Evolutionary conservation across 1,140 invertebrate genomes (phyloP), one percentile per base, ranked within the genome.

Genomic region (Lordiphosa clarofinis): DNA sequence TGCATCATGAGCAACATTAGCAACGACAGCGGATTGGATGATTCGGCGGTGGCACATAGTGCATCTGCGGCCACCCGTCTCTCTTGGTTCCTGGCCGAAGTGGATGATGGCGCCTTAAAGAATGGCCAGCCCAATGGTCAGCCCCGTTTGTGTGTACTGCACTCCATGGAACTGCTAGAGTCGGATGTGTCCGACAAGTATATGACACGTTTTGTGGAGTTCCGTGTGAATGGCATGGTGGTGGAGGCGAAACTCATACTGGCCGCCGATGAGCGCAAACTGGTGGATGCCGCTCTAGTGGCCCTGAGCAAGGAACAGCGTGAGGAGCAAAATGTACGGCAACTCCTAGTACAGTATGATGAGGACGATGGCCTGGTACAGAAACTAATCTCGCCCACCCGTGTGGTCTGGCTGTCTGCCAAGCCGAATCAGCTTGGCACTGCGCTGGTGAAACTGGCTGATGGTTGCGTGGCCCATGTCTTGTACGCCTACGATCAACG

Each of bases 21-120:
- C 49, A 65, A 73, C 61, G 64, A 84, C 7, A 78, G 65, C 37
- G 78, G 76, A 4, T 15, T 75, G 40, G 71, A 76, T 21, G 72
- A 75, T 31, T 71, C 75, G 5, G 66, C 75, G 13, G 64, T 39
- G 3, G 43, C 37, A 9, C 9, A 31, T 9, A 31, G 24, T 44
- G 54, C 5, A 3, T 38, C 37, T 4, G 43, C 66, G 4, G 61
- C 73, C 15, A 84, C 78, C 15, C 76, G 84, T 10, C 48, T 87
- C 8, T 87, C 84, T 9, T 87, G 84, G 84, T 87, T 87, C 21
- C 57, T 87, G n/a, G 73, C 84, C 15, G 84, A 87, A 10, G 72
- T 87, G 40, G 84, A 87, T 12, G 82, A 82, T 2, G 82, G 82
- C 0, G 39, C 42, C 2, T 24, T 73, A 35, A 58, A 53, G 4